A percentile compares a stretch with the other conserved stretches of the same genome.
Evolutionary conservation across 2,888 invertebrate genomes (phyloP).

Genomic region (Acrobasis repandana): DNA sequence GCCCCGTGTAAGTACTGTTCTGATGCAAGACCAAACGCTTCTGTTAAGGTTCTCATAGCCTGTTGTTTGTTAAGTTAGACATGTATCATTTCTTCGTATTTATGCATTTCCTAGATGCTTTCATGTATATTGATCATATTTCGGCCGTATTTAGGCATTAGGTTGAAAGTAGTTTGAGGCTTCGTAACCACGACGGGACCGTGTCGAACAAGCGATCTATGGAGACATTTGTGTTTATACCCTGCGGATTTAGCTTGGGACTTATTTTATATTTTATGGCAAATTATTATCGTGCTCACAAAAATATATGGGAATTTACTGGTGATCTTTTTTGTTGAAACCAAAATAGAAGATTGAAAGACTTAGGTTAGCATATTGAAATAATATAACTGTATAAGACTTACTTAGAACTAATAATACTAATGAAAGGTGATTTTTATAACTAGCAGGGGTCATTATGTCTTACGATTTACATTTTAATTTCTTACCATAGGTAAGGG

Average conservation of each 20-base stretch:
- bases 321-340: neutral
- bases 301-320: neutral
- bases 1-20: slow-evolving; percentile 73
- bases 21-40: slow-evolving; percentile 73
- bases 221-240: slow-evolving; percentile 10
- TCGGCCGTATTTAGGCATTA: slow-evolving; percentile 54
- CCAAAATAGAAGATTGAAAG: no score
- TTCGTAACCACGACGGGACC: slow-evolving; percentile 50
- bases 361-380: no score
- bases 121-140: slow-evolving; percentile 57
- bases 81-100: slow-evolving; percentile 66
- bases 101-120: slow-evolving; percentile 76
- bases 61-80: slow-evolving; percentile 69
- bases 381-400: no score
- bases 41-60: slow-evolving; percentile 63
- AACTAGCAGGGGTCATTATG: no score
- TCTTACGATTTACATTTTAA: no score
- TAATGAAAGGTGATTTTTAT: no score
- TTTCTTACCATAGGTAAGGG: no score
- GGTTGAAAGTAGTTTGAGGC: slow-evolving; percentile 49
- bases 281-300: neutral
- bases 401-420: no score
- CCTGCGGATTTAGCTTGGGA: neutral
- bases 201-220: slow-evolving; percentile 43
- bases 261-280: neutral